Percentiles rank a stretch among this genome's conserved stretches.
Evolutionary conservation across 30 jellyfish, hydroid and myxozoan species (phyloP).

Genomic region (Chrysaora quinquecirrha): DNA sequence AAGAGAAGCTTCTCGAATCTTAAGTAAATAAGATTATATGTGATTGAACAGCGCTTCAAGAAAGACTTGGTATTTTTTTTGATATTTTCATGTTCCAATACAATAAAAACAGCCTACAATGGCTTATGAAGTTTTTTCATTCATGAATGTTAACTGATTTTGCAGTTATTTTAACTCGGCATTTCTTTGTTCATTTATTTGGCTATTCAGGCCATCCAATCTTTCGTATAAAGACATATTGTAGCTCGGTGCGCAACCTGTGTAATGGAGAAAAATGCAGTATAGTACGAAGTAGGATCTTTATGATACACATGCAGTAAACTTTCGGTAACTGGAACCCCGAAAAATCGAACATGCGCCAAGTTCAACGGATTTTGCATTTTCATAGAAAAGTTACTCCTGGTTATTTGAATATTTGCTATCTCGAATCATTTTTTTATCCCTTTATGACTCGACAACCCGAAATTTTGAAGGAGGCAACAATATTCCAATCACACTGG

Average conservation of each 20-base stretch:
- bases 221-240: not conserved
- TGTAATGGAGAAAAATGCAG: not conserved
- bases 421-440: not conserved
- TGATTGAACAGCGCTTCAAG: no score
- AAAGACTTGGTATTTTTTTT: no score
- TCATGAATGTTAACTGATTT: not conserved
- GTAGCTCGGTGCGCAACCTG: slow-evolving; percentile 3
- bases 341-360: not conserved
- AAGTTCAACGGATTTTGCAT: not conserved
- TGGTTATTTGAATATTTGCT: no score
- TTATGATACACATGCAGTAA: not conserved
- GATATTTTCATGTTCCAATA: not conserved
- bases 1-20: no score
- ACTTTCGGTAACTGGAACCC: not conserved
- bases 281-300: not conserved
- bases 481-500: not conserved
- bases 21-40: no score
- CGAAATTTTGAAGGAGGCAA: not conserved
- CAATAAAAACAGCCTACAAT: not conserved
- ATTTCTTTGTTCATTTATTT: no score
- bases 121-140: not conserved
- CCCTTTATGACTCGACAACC: not conserved
- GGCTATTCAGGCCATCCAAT: no score
- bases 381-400: not conserved
- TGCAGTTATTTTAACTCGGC: not conserved